These are phyloP conservation scores for Amphipoea lucens DNA, from an alignment of 2,888 invertebrate species.

Conservation along the genomic window DNA sequence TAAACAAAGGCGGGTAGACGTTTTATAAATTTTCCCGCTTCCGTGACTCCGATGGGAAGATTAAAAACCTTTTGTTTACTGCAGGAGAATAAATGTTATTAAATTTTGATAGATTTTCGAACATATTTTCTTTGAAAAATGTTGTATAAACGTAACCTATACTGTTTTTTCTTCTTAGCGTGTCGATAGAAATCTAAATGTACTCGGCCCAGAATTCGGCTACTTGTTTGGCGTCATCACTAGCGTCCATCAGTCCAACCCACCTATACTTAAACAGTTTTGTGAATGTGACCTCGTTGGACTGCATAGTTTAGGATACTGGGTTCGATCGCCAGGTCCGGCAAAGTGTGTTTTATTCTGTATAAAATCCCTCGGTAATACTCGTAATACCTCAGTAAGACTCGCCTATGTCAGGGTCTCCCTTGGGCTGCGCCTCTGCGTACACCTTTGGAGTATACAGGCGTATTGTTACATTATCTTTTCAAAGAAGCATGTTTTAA, in stretches of 20 bases:
- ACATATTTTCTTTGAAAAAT: constrained; percentile 25
- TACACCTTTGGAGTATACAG: too few relatives aligned
- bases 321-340: not conserved
- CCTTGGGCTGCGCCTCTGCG: not conserved
- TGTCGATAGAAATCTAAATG: too few relatives aligned
- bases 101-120: constrained; percentile 51
- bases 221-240: too few relatives aligned
- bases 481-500: not conserved
- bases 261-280: not conserved
- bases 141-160: not conserved
- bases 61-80: constrained; percentile 65
- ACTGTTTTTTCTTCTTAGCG: too few relatives aligned
- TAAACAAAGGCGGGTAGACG: constrained; percentile 60
- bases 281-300: not conserved
- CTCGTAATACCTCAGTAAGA: not conserved
- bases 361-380: too few relatives aligned
- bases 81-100: constrained; percentile 57
- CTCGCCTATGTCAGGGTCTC: not conserved
- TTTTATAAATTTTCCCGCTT: constrained; percentile 64
- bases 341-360: not conserved
- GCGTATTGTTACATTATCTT: not conserved
- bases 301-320: not conserved
- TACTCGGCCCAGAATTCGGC: too few relatives aligned
- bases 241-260: too few relatives aligned
- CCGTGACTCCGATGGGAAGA: constrained; percentile 57